Evolutionary conservation across 2,113 vertebrate species (phyloP), one percentile per base, ranked within the genome.

Genomic region (Pitta sordida): DNA sequence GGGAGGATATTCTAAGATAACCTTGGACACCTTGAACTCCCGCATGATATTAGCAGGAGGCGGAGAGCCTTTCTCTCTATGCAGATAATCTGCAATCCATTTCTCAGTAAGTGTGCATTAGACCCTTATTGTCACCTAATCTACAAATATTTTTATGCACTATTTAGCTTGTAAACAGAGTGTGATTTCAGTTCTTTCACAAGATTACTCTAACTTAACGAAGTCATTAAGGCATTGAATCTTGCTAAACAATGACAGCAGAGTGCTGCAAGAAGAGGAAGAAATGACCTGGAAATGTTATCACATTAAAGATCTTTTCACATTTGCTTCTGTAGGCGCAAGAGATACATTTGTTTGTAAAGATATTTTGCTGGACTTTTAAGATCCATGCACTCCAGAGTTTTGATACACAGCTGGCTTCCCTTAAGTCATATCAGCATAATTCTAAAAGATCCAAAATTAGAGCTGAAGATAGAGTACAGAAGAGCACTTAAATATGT

Each of bases 271-370:
- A 51, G 12, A n/a, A 44, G 23, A 62, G 74, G 48, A 18, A 90
- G 67, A 86, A 83, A 68, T 92, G 1, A 60, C 48, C 49, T 71
- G 39, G 69, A 88, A 88, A 90, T 68, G 29, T 43, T 64, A 79
- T 19, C 30, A 46, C n/a, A 41, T 76, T 77, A 73, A 60, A 49
- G 17, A 77, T 9, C 2, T 52, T 91, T 36, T n/a, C 0, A 0
- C 27, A 55, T n/a, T 23, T 86, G 11, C 3, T 26, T 48, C n/a
- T 55, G 41, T 3, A 83, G n/a, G 52, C 32, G 15, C 5, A 48
- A 90, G 75, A 62, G 36, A 20, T 21, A 41, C 4, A 56, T 5
- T 48, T 19, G 1, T 51, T 74, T 68, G 27, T 16, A 3, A 32
- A 49, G 23, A 37, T 30, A 7, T 59, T 68, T 89, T 51, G 8